Conservation (phyloP, 2,888 invertebrate genomes). For the Chrysodeixis includens region DNA sequence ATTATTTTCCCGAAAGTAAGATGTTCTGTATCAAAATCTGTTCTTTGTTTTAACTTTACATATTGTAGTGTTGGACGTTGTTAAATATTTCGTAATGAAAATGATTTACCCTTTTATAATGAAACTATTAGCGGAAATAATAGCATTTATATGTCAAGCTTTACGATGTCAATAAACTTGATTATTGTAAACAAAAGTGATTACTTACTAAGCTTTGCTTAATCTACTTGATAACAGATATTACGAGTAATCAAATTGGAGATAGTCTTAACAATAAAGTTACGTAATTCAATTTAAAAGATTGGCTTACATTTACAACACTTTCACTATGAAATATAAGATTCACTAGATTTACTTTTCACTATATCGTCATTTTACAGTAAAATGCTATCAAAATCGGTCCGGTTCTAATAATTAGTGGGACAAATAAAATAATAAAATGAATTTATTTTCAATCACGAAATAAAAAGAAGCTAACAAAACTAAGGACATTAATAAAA, state of each 20-base stretch:
- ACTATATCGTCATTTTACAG: no score
- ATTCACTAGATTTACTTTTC: no score
- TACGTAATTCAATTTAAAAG: background rate
- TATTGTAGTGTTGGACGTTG: background rate
- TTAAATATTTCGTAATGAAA: background rate
- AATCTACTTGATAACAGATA: background rate
- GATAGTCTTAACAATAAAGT: no score
- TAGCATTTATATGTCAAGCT: background rate
- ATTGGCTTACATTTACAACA: background rate
- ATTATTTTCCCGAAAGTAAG: conserved; percentile 8
- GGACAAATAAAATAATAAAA: no score
- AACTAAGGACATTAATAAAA: no score
- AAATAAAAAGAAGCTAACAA: no score
- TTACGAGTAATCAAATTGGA: background rate
- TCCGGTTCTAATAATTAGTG: no score
- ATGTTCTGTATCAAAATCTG: background rate
- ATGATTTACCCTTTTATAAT: background rate
- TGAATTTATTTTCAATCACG: no score
- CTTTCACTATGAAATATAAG: no score
- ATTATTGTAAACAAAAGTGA: background rate
- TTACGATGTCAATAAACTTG: background rate
- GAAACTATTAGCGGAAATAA: background rate
- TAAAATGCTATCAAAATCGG: no score
- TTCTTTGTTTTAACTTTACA: background rate
- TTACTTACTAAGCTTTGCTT: background rate